Conservation (phyloP, 2,113 vertebrate genomes). For the Sylvietta virens region DNA sequence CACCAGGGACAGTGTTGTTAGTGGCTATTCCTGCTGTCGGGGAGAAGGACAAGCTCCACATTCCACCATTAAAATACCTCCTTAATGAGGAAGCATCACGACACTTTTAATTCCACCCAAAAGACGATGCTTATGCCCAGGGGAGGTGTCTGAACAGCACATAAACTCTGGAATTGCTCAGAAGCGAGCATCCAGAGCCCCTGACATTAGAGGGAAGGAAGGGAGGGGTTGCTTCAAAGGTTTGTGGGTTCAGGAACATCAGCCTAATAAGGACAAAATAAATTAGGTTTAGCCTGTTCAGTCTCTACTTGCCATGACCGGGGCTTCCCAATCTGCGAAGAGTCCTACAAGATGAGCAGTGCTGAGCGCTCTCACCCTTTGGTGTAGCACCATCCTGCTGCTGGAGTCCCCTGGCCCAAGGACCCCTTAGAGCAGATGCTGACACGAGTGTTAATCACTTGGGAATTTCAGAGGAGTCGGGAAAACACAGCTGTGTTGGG, state of each 20-base stretch:
- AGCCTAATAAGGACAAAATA: neutral
- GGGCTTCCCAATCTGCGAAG: neutral
- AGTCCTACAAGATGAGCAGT: neutral
- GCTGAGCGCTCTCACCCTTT: rapidly evolving
- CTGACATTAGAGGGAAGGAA: neutral
- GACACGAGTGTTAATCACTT: neutral
- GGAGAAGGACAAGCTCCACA: neutral
- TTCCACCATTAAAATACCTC: neutral
- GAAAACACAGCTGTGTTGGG: neutral
- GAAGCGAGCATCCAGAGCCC: neutral
- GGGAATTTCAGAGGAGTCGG: neutral
- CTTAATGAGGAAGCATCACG: neutral
- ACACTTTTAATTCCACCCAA: neutral
- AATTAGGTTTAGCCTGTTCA: neutral
- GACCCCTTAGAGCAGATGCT: neutral
- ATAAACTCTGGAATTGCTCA: neutral
- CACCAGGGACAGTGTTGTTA: neutral
- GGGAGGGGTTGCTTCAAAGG: neutral
- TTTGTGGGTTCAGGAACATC: neutral
- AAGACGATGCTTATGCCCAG: neutral
- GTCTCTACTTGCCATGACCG: neutral
- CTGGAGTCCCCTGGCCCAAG: neutral
- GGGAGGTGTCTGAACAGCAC: neutral
- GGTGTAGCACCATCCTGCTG: rapidly evolving
- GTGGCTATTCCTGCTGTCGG: neutral